A percentile compares a stretch with the other conserved stretches of the same genome.
phyloP scores from a whole-genome alignment of 2,888 invertebrate species.

The Drosophila meridionalis region DNA sequence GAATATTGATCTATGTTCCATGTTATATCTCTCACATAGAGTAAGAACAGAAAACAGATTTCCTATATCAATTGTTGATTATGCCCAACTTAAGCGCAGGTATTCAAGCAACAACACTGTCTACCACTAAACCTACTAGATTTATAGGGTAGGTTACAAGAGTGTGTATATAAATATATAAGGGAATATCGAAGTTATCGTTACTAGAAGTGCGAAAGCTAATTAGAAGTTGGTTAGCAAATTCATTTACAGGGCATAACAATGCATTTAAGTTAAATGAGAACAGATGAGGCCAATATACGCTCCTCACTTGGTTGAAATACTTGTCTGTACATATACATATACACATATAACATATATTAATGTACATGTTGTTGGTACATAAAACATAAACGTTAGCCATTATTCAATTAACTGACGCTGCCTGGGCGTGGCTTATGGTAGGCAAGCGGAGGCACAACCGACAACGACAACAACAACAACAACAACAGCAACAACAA shows the following conservation, averaged over 20 bases:
- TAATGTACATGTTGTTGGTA: slow-evolving; percentile 20
- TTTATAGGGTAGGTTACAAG: no score
- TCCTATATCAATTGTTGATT: no score
- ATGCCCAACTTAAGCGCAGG: no score
- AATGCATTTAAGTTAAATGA: background rate
- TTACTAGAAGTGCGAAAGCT: background rate
- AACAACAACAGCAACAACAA: slow-evolving; percentile 63
- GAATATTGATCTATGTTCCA: no score
- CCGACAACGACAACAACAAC: no score
- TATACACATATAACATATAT: background rate
- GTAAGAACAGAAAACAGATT: no score
- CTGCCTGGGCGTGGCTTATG: slow-evolving; percentile 50
- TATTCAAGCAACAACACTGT: no score
- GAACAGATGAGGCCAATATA: background rate
- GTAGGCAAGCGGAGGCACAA: slow-evolving; percentile 23
- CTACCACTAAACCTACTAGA: no score
- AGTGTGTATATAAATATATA: no score
- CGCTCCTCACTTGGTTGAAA: background rate
- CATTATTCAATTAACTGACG: slow-evolving; percentile 73
- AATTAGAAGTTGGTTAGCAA: background rate
- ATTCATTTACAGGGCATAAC: background rate
- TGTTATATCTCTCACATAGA: no score
- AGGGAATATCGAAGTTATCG: no score
- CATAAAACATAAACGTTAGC: slow-evolving; percentile 73
- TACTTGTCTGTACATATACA: background rate